Evolutionary conservation across 2,888 invertebrate species (phyloP), one percentile per base, ranked within the genome.

Genomic region (Drosophila nigricruria): DNA sequence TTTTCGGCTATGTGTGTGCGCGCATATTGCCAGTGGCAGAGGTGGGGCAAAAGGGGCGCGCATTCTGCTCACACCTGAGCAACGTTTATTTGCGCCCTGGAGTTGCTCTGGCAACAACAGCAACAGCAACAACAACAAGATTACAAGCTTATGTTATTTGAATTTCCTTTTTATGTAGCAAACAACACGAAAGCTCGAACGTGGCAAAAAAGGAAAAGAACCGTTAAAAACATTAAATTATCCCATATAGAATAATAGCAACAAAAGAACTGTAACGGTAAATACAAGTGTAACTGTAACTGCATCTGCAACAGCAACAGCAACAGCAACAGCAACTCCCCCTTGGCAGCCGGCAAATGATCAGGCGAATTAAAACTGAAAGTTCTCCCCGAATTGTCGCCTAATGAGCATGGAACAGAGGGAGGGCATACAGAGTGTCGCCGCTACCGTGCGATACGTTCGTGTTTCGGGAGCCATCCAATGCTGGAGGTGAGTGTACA

Each of bases 81-180:
- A 65, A 70, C 59, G 25, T 73, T 76, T 66, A 50, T 60, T 40
- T 59, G 50, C 58, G 43, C 64, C 45, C 57, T 43, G 60, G 25
- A 81, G 82, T 83, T 78, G 73, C 82, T 66, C 47, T 81, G 82
- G 79, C 74, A 77, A 86, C 82, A 67, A 66, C 49, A 70, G 38
- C 57, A 59, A 32, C 58, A 68, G 52, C 43, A 66, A 54, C 71
- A 76, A 79, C 43, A 71, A 50, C 74, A 77, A n/a, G n/a, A n/a
- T n/a, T n/a, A 86, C 82, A 56, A 52, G 47, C 50, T 60, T 70
- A 66, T 77, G 56, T 66, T 47, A 38, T 77, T 70, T 61, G 25
- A 36, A 59, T 40, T 63, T 69, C 59, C 59, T 62, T 53, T 60
- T 67, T 54, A 53, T 40, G 61, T 40, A 66, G 40, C 47, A 72